Evolutionary conservation across 2,888 invertebrate species (phyloP).

Genomic region (Harpalus rufipes): DNA sequence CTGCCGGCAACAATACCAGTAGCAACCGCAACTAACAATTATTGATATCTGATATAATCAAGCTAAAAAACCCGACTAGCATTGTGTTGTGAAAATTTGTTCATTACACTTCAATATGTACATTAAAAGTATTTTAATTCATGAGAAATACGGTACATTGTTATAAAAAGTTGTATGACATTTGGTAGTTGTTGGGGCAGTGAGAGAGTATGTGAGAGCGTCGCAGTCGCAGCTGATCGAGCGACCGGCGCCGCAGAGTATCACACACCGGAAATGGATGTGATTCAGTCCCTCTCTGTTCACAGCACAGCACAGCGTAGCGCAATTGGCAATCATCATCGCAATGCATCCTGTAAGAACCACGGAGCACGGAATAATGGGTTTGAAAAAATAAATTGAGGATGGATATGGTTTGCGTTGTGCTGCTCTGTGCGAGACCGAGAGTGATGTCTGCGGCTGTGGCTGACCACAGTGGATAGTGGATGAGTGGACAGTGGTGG

Average conservation of each 20-base stretch:
- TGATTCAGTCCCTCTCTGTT: constrained; percentile 44
- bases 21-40: constrained; percentile 36
- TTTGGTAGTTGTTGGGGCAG: constrained; percentile 23
- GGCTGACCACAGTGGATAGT: constrained; percentile 6
- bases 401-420: constrained; percentile 44
- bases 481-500: constrained; percentile 3
- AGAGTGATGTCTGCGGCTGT: constrained; percentile 53
- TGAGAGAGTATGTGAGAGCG: background rate
- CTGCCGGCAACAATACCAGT: constrained; percentile 43
- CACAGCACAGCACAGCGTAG: background rate
- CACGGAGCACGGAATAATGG: constrained; percentile 26
- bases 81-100: constrained; percentile 25
- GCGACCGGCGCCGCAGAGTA: constrained; percentile 48
- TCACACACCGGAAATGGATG: constrained; percentile 61
- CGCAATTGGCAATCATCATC: constrained; percentile 55
- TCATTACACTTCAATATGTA: background rate
- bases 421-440: background rate
- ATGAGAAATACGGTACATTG: constrained; percentile 43
- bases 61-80: background rate
- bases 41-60: constrained; percentile 46
- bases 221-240: constrained; percentile 22
- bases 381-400: constrained; percentile 36
- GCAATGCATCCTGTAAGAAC: constrained; percentile 47
- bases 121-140: constrained; percentile 34
- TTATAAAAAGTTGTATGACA: constrained; percentile 22